A percentile compares a stretch with the other conserved stretches of the same genome.
These are phyloP conservation scores for Drosophila auraria DNA, from an alignment of 1,140 invertebrate genomes.

Conservation along the genomic window DNA sequence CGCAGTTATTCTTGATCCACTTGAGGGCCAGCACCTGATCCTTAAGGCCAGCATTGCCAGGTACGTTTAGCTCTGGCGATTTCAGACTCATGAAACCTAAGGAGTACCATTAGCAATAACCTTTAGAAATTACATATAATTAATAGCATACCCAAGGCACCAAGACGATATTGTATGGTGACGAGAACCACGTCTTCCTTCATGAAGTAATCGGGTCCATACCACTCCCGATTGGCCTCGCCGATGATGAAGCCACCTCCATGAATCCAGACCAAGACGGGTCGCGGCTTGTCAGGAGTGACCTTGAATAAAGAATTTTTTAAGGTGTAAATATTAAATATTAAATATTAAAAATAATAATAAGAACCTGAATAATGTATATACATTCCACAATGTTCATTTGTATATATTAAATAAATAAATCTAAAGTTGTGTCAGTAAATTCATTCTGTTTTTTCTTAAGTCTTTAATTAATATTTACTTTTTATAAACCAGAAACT, in stretches of 20 bases:
- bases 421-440: neutral
- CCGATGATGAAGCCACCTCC: slow-evolving; percentile 88
- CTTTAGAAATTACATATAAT: too few species aligned
- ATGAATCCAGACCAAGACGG: slow-evolving; percentile 87
- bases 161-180: slow-evolving; percentile 85
- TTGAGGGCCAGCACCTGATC: slow-evolving; percentile 89
- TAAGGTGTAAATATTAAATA: too few species aligned
- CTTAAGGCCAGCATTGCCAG: slow-evolving; percentile 88
- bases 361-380: too few species aligned
- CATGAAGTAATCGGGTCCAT: slow-evolving; percentile 87
- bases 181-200: slow-evolving; percentile 86
- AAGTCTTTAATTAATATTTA: neutral
- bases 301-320: slow-evolving; percentile 33
- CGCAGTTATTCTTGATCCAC: slow-evolving; percentile 89
- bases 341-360: too few species aligned
- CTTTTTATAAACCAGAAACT: neutral
- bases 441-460: neutral
- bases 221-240: slow-evolving; percentile 74
- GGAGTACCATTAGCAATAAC: neutral
- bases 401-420: neutral
- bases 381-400: neutral
- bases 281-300: slow-evolving; percentile 65
- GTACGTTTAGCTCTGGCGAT: slow-evolving; percentile 77
- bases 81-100: slow-evolving; percentile 78
- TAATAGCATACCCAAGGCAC: slow-evolving; percentile 81